Percentiles rank a stretch among this genome's conserved stretches.
Conservation (phyloP, 2,888 invertebrate species). For the Ditylenchus weischeri region DNA sequence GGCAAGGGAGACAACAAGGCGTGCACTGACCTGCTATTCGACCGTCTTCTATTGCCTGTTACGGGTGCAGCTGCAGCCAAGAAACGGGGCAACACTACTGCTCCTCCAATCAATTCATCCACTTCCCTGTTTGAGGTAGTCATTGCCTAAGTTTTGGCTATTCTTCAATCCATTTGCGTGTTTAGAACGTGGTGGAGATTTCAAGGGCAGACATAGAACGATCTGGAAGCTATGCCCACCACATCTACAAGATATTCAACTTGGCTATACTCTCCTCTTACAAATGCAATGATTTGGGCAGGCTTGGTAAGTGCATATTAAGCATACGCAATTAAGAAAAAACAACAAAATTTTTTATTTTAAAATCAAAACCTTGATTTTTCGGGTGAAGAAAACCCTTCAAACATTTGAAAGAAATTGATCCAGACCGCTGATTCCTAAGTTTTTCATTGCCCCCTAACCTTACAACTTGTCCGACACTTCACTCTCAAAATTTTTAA, state of each 20-base stretch:
- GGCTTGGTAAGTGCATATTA: constrained; percentile 3
- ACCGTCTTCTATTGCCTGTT: constrained; percentile 11
- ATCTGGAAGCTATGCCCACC: constrained; percentile 23
- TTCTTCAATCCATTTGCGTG: background rate
- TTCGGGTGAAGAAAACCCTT: background rate
- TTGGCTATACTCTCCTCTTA: constrained; percentile 9
- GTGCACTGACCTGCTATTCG: constrained; percentile 15
- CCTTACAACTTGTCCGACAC: no score
- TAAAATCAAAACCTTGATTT: background rate
- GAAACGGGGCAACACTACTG: background rate
- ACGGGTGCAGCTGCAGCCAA: constrained; percentile 3
- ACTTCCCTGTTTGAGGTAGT: constrained; percentile 17
- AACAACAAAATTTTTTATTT: no score
- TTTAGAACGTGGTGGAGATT: constrained; percentile 26
- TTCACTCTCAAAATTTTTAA: no score
- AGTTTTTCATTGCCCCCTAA: no score
- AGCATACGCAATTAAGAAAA: no score
- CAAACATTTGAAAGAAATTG: no score
- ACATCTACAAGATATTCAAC: constrained; percentile 18
- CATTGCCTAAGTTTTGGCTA: background rate
- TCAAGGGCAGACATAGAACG: constrained; percentile 25
- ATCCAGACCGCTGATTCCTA: no score
- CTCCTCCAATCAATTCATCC: background rate
- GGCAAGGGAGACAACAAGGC: background rate
- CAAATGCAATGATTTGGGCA: constrained; percentile 7